Conservation (phyloP, 2,797 vertebrate species). For the Siniperca obscura region DNA sequence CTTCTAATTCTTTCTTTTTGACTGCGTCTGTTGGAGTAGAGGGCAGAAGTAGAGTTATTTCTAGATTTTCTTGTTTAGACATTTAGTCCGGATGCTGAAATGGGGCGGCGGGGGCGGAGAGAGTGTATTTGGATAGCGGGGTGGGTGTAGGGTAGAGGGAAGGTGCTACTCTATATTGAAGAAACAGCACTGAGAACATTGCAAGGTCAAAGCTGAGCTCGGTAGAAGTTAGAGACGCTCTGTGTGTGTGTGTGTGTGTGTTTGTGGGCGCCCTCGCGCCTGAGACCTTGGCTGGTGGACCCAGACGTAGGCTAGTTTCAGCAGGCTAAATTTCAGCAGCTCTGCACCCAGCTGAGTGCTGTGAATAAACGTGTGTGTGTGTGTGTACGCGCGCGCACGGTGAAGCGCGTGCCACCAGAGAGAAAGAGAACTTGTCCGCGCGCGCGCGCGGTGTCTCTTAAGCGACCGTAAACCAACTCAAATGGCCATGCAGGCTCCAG, state of each 20-base stretch:
- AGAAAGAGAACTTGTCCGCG: not conserved
- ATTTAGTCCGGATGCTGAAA: slow-evolving; percentile 36
- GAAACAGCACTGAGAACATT: slow-evolving; percentile 32
- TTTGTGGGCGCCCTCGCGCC: not conserved
- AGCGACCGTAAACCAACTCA: not conserved
- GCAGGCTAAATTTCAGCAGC: slow-evolving; percentile 34
- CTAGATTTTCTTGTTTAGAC: slow-evolving; percentile 17
- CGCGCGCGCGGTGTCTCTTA: not conserved
- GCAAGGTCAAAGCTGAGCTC: slow-evolving; percentile 69
- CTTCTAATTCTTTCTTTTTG: slow-evolving; percentile 7
- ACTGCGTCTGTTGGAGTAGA: slow-evolving; percentile 35
- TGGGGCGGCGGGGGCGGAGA: not conserved
- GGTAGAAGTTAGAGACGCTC: slow-evolving; percentile 38
- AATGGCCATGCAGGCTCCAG: not conserved
- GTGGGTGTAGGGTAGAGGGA: not conserved
- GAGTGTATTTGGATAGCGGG: not conserved
- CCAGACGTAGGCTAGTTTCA: slow-evolving; percentile 16
- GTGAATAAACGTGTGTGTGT: not conserved
- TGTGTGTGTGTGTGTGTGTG: not conserved
- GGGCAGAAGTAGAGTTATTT: slow-evolving; percentile 41
- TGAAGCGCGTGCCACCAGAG: not conserved
- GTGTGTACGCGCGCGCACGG: not conserved
- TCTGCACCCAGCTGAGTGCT: slow-evolving; percentile 11
- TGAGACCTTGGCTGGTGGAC: not conserved
- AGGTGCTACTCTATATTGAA: not conserved